Percentiles rank a stretch among this genome's conserved stretches.
Conservation (phyloP, 2,797 vertebrate species). For the Glyptemys insculpta region DNA sequence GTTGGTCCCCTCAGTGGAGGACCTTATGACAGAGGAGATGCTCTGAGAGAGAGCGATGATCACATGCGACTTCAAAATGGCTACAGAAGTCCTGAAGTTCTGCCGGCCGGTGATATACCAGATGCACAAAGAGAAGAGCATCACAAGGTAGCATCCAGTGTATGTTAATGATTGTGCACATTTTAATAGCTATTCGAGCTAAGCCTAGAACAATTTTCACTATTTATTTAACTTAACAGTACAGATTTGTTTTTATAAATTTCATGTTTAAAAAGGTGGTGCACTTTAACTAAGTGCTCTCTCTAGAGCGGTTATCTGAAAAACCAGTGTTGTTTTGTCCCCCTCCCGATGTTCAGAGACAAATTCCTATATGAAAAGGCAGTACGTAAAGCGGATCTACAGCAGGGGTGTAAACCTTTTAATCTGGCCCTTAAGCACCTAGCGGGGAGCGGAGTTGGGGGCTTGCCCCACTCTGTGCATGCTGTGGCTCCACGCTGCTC, state of each 20-base stretch:
- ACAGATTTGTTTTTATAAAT: background rate
- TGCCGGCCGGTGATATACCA: background rate
- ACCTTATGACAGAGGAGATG: constrained; percentile 66
- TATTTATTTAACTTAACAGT: background rate
- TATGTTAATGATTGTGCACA: constrained; percentile 51
- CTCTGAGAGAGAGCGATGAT: constrained; percentile 33
- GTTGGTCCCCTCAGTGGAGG: background rate
- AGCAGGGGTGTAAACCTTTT: background rate
- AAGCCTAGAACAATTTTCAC: background rate
- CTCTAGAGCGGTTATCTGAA: background rate
- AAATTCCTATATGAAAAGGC: background rate
- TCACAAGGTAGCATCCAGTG: constrained; percentile 12
- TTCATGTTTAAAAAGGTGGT: background rate
- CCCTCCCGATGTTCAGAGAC: too few species aligned
- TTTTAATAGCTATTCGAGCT: background rate
- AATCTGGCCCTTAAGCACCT: too few species aligned
- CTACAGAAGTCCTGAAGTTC: constrained; percentile 34
- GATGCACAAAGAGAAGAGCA: constrained; percentile 35
- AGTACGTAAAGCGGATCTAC: rapidly evolving
- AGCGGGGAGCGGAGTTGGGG: rapidly evolving
- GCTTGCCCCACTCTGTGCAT: too few species aligned
- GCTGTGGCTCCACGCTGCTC: too few species aligned
- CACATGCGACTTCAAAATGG: background rate
- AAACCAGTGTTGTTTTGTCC: background rate
- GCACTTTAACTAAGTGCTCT: rapidly evolving